Evolutionary conservation across 2,888 invertebrate genomes (phyloP).

Genomic region (Parapristionchus giblindavisi): DNA sequence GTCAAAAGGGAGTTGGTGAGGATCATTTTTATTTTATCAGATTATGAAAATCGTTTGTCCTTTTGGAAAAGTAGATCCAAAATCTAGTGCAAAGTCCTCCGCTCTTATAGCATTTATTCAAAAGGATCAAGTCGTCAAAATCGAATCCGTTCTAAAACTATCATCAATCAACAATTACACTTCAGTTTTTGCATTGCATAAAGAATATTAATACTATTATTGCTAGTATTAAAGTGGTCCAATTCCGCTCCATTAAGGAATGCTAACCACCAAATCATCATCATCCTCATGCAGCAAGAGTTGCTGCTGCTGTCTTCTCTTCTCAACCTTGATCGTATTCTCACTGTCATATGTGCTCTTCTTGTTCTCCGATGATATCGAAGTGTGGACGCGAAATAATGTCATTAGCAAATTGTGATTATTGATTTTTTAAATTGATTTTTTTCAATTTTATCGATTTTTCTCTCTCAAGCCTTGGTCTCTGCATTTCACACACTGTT

Average conservation of each 20-base stretch:
- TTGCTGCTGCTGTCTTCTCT: constrained; percentile 14
- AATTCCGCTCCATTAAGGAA: not conserved
- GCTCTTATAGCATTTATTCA: too few species aligned
- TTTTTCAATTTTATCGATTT: not conserved
- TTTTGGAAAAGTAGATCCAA: too few species aligned
- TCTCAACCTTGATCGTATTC: constrained; percentile 20
- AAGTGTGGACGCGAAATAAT: constrained; percentile 25
- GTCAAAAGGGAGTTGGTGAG: constrained; percentile 25
- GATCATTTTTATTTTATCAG: not conserved
- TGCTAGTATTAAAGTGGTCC: not conserved
- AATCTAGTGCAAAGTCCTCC: too few species aligned
- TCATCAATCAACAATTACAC: too few species aligned
- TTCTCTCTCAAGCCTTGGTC: not conserved
- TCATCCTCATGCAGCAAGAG: not conserved
- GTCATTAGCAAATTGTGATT: constrained; percentile 29
- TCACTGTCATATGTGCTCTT: constrained; percentile 18
- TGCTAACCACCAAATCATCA: not conserved
- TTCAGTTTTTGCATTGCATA: not conserved
- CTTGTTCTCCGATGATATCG: constrained; percentile 27
- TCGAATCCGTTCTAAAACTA: too few species aligned
- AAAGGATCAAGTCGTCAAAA: too few species aligned
- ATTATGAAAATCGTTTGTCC: too few species aligned
- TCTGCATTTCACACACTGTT: not conserved
- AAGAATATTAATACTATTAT: not conserved
- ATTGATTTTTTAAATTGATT: too few species aligned